Conservation (phyloP, 2,797 vertebrate genomes). For the Pangasius krempfi region DNA sequence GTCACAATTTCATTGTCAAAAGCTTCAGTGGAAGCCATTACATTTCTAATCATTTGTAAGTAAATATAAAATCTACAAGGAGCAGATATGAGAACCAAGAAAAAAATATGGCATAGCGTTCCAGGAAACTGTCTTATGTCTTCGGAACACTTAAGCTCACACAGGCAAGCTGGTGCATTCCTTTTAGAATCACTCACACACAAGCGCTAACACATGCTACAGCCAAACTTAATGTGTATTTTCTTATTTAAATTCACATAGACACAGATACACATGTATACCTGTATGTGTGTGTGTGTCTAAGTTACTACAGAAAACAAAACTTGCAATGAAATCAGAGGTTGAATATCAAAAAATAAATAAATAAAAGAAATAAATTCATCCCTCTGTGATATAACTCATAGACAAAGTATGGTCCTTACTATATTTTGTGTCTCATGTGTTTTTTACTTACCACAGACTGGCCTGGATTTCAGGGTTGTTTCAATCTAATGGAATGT, state of each 20-base stretch:
- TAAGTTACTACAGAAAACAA: neutral
- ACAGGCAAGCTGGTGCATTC: conserved; percentile 35
- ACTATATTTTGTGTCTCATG: neutral
- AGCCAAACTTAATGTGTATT: neutral
- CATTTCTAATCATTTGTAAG: neutral
- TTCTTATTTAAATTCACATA: neutral
- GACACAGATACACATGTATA: neutral
- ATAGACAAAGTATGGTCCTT: neutral
- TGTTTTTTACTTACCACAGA: neutral
- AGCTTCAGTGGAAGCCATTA: neutral
- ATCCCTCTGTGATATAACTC: neutral
- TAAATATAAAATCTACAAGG: neutral
- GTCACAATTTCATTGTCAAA: neutral
- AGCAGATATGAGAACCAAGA: neutral
- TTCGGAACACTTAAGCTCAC: conserved; percentile 41
- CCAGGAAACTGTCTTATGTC: conserved; percentile 17
- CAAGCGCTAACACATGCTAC: neutral
- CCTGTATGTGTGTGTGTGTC: neutral
- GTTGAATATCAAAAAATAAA: neutral
- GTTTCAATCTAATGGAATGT: conserved; percentile 5
- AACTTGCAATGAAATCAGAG: neutral
- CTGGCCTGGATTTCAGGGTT: conserved; percentile 3
- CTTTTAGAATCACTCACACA: conserved; percentile 13
- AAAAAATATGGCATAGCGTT: neutral
- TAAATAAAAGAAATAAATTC: too few species aligned